A percentile compares a stretch with the other conserved stretches of the same genome.
These are phyloP conservation scores for Allolobophora icterica DNA, from an alignment of 2,888 invertebrate genomes.

Conservation along the genomic window DNA sequence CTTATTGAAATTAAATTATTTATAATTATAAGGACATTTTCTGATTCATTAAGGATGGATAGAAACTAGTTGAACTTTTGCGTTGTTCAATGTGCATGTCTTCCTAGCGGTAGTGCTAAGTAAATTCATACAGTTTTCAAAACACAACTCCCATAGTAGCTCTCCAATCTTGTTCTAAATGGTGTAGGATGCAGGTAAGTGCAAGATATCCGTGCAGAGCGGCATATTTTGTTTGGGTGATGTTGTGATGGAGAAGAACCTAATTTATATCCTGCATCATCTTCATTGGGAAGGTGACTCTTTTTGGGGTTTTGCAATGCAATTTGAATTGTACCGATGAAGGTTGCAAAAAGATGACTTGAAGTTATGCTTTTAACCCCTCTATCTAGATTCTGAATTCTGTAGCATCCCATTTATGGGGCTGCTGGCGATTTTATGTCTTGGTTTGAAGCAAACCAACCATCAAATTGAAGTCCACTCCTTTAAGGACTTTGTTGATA, in stretches of 20 bases:
- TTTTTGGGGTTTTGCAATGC: not conserved
- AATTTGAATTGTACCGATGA: not conserved
- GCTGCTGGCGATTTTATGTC: not conserved
- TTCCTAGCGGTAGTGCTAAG: not conserved
- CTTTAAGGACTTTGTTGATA: not conserved
- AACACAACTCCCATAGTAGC: not conserved
- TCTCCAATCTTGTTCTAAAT: not conserved
- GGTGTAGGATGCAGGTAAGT: constrained; percentile 11
- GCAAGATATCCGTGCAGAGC: not conserved
- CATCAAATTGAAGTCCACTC: not conserved
- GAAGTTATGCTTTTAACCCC: not conserved
- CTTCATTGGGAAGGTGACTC: not conserved
- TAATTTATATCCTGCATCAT: not conserved
- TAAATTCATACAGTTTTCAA: not conserved
- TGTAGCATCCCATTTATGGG: not conserved
- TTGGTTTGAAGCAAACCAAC: not conserved
- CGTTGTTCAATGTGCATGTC: not conserved
- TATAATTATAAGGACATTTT: not conserved
- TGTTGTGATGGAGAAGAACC: not conserved
- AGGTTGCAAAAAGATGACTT: not conserved
- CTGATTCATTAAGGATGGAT: not conserved
- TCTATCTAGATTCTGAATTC: not conserved
- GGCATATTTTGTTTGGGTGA: not conserved
- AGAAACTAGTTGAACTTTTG: not conserved
- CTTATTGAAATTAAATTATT: not conserved